phyloP scores from a whole-genome alignment of 2,113 vertebrate genomes.

The Notechis scutatus region DNA sequence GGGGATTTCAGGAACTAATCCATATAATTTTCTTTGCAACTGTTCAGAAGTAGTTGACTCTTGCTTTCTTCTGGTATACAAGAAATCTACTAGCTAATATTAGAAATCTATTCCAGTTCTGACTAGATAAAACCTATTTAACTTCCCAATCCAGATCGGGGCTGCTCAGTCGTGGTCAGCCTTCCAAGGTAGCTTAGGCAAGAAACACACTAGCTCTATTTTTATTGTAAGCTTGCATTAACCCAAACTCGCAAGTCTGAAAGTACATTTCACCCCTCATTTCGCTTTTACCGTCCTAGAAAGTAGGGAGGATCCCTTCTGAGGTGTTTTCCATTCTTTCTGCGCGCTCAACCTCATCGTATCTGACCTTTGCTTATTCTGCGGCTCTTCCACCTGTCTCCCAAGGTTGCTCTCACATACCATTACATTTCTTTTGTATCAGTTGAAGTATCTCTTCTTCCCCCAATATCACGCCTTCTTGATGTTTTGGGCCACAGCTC shows the following conservation, averaged over 20 bases:
- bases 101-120: neutral
- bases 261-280: neutral
- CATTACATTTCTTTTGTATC: neutral
- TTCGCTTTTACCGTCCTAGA: neutral
- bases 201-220: neutral
- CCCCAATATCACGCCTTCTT: neutral
- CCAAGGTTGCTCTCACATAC: neutral
- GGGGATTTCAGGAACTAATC: neutral
- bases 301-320: neutral
- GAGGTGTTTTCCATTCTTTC: neutral
- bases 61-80: neutral
- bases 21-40: neutral
- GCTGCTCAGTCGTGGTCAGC: neutral
- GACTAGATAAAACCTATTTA: neutral
- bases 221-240: neutral
- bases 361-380: neutral
- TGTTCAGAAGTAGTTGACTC: neutral
- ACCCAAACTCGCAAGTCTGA: neutral
- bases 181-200: neutral
- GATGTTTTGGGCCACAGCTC: neutral
- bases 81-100: neutral
- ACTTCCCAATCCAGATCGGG: neutral
- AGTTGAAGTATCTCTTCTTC: neutral
- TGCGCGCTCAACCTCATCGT: neutral
- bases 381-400: neutral